These are phyloP conservation scores for Oreocharis arfaki DNA, from an alignment of 2,113 vertebrate species.

Conservation along the genomic window DNA sequence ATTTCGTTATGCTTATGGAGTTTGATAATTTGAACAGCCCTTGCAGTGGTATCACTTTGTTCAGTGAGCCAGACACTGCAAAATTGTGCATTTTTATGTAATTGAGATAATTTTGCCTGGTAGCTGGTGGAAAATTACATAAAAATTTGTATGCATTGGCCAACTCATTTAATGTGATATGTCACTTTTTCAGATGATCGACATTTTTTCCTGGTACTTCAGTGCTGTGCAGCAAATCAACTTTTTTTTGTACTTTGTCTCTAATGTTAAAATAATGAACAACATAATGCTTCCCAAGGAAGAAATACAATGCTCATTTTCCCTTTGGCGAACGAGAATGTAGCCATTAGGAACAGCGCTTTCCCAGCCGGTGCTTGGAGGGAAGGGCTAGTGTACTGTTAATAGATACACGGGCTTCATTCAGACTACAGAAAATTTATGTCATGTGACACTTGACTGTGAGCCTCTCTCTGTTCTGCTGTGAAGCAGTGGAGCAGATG, in stretches of 20 bases:
- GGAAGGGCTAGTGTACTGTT: neutral
- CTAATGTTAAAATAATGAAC: constrained; percentile 25
- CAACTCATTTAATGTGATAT: neutral
- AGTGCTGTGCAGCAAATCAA: neutral
- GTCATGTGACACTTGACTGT: neutral
- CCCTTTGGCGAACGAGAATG: neutral
- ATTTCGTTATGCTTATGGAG: constrained; percentile 26
- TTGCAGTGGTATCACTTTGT: constrained; percentile 15
- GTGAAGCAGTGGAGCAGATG: neutral
- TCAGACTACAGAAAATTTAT: neutral
- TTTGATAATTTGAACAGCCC: constrained; percentile 26
- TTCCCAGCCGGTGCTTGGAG: neutral
- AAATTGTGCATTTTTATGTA: constrained; percentile 17
- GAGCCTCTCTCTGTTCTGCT: neutral
- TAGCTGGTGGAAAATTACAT: constrained; percentile 15
- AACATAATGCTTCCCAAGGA: neutral
- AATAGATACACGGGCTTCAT: neutral
- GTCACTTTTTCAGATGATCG: neutral
- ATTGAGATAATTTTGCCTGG: constrained; percentile 21
- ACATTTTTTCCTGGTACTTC: neutral
- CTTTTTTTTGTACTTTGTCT: neutral
- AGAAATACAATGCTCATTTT: constrained; percentile 4
- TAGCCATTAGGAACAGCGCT: neutral
- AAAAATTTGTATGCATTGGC: neutral
- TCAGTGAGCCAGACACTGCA: constrained; percentile 9